Evolutionary conservation across 2,797 vertebrate genomes (phyloP).

Genomic region (Myotis myotis): DNA sequence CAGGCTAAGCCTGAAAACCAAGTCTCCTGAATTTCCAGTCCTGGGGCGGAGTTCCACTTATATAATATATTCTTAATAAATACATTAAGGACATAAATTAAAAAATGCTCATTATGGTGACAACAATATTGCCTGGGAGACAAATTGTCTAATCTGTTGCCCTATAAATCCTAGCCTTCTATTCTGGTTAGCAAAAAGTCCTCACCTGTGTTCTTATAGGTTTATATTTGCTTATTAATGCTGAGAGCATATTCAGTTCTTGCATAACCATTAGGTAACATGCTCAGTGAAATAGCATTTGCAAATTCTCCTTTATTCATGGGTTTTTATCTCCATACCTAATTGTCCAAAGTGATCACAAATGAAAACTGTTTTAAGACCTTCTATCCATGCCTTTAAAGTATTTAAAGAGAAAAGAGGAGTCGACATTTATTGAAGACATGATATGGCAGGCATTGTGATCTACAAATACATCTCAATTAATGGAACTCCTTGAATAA

Average conservation of each 20-base stretch:
- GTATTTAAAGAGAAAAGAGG: neutral
- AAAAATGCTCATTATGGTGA: constrained; percentile 58
- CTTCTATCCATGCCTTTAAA: neutral
- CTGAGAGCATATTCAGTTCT: neutral
- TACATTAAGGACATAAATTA: constrained; percentile 65
- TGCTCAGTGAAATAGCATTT: neutral
- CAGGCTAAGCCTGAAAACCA: constrained; percentile 36
- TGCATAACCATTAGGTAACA: constrained; percentile 32
- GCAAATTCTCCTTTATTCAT: constrained; percentile 13
- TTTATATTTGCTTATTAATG: constrained; percentile 31
- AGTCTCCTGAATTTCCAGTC: constrained; percentile 36
- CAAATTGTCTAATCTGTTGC: constrained; percentile 52
- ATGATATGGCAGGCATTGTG: neutral
- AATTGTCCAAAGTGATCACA: constrained; percentile 44
- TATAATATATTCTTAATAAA: constrained; percentile 52
- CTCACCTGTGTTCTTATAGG: constrained; percentile 15
- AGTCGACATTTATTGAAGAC: neutral
- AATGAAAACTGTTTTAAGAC: neutral
- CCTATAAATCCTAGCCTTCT: neutral
- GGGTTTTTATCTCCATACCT: neutral
- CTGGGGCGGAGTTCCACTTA: neutral
- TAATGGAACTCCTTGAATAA: neutral
- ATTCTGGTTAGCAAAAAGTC: neutral
- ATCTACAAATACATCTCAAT: neutral
- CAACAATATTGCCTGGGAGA: constrained; percentile 46